Evolutionary conservation across 1,140 invertebrate species (phyloP), one percentile per base, ranked within the genome.

Genomic region (Drosophila bifasciata): DNA sequence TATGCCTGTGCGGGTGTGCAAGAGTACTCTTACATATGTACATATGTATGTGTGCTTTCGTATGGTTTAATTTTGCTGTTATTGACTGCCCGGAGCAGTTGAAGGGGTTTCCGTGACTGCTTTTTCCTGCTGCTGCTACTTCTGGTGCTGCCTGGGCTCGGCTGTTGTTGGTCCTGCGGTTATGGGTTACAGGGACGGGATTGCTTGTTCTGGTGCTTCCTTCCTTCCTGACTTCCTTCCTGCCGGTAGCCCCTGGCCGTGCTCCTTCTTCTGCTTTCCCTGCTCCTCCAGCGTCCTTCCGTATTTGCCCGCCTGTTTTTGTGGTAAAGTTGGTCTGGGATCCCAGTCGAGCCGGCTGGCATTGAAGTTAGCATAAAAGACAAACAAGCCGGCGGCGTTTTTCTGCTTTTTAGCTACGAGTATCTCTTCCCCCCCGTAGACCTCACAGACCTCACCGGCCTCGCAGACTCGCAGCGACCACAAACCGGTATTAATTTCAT

Each of bases 1-100:
- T 40, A 36, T 66, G 23, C 36, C 57, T 50, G 61, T 69, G 45
- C 8, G 7, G 21, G 5, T 9, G 28, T 28, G 2, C 19, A 13
- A 15, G 21, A 17, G 41, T 44, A 7, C 3, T 5, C 13, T 5
- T 25, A 72, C 39, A 41, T 32, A 49, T 19, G 16, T 51, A 66
- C 43, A 57, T 28, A 45, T 39, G 41, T 28, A 45, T 39, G 41
- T 78, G 70, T 84, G 77, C 79, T 84, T 63, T 76, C 49, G 61
- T 85, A 63, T 57, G 80, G 80, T 84, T 84, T 84, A 84, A 84
- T 84, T 84, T 84, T 85, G 76, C 72, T 85, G 81, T 85, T 85
- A 85, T 85, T 85, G 80, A 85, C 76, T 61, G 80, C 80, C 80
- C 32, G 41, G 28, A 66, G 81, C 72, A 62, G 50, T 63, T 49